Evolutionary conservation across 2,113 vertebrate genomes (phyloP).

Genomic region (Loxodonta africana): DNA sequence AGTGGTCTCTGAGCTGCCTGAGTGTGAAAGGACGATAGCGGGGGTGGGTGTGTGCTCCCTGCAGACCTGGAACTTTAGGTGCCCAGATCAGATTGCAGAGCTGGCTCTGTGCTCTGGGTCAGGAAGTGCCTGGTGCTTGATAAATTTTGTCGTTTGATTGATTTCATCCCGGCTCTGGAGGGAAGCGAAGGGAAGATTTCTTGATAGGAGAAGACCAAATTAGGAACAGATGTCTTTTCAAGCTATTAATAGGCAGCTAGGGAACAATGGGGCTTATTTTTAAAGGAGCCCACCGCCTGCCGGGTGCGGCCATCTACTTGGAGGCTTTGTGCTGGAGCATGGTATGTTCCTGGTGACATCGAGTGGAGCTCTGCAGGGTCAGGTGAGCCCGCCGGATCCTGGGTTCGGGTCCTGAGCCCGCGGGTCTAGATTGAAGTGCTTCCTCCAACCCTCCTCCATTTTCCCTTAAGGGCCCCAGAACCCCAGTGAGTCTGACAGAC

Average conservation of each 20-base stretch:
- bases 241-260: conserved; percentile 40
- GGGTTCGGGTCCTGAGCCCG: accelerated
- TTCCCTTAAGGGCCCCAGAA: accelerated
- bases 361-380: background rate
- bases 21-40: background rate
- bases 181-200: conserved; percentile 52
- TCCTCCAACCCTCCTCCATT: background rate
- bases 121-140: background rate
- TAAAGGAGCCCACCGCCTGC: background rate
- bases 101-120: background rate
- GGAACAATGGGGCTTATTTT: conserved; percentile 61
- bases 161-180: conserved; percentile 46
- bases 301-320: background rate
- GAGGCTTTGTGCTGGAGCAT: background rate
- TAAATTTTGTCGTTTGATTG: conserved; percentile 29
- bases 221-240: conserved; percentile 74
- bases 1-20: background rate
- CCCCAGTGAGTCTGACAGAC: background rate
- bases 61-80: background rate
- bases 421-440: background rate
- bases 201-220: conserved; percentile 66
- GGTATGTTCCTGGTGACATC: background rate
- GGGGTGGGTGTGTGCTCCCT: background rate
- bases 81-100: background rate
- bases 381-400: accelerated